Evolutionary conservation across 2,888 invertebrate genomes (phyloP).

Genomic region (Tineola bisselliella): DNA sequence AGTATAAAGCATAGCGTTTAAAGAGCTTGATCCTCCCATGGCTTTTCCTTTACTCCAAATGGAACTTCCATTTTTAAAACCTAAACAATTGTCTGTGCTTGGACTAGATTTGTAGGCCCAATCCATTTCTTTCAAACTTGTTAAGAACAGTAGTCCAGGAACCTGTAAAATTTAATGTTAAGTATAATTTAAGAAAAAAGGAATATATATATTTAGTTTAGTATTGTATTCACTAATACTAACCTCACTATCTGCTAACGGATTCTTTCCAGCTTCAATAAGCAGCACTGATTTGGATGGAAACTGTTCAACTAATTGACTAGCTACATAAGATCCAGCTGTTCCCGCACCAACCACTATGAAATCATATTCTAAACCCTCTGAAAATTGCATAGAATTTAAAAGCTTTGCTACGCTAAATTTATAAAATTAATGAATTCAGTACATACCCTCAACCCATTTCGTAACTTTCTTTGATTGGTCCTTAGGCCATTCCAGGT

Average conservation of each 20-base stretch:
- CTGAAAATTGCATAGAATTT: conserved; percentile 23
- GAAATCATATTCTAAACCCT: conserved; percentile 44
- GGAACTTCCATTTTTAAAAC: conserved; percentile 37
- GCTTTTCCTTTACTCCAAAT: conserved; percentile 74
- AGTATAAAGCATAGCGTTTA: conserved; percentile 72
- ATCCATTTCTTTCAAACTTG: conserved; percentile 43
- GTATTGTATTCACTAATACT: conserved; percentile 19
- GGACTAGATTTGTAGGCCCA: conserved; percentile 64
- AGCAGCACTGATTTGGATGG: conserved; percentile 37
- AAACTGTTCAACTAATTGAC: conserved; percentile 34
- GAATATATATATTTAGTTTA: not conserved
- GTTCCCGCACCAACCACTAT: conserved; percentile 65
- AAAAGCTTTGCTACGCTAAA: too few relatives aligned
- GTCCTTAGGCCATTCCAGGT: conserved; percentile 62
- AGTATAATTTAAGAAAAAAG: not conserved
- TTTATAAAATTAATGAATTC: too few relatives aligned
- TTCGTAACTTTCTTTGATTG: conserved; percentile 17
- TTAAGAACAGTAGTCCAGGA: conserved; percentile 35
- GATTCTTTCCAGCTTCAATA: conserved; percentile 60
- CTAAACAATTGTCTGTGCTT: conserved; percentile 38
- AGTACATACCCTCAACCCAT: not conserved
- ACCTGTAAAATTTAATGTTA: conserved; percentile 24
- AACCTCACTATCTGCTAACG: conserved; percentile 50
- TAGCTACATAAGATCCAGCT: conserved; percentile 64
- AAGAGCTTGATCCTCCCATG: conserved; percentile 69